Evolutionary conservation across 2,113 vertebrate genomes (phyloP), one percentile per base, ranked within the genome.

Genomic region (Terrapene triunguis): DNA sequence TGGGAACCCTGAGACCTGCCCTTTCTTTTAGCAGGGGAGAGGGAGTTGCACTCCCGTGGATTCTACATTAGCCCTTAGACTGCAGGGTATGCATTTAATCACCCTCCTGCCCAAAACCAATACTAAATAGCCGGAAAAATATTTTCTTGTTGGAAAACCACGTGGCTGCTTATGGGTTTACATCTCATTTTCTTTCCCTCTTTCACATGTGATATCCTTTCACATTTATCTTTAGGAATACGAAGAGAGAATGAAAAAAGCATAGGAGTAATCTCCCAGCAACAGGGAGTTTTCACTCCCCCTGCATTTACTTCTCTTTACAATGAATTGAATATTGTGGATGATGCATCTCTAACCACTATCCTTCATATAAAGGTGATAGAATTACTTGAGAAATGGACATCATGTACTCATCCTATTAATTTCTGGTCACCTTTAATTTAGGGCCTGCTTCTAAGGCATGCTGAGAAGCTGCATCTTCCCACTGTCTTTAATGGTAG

Each of bases 351-450:
- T 2, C 27, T 86, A 44, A 27, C 50, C 29, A 59, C 5, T 80
- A n/a, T 1, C 0, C 35, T 69, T 69, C 35, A 16, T 19, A 69
- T 69, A 69, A n/a, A 69, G 59, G 74, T 48, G 5, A 27, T 65
- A 35, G 22, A 16, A 48, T 72, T 47, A 35, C 27, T 22, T 76
- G 51, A 16, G 38, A 85, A 78, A 72, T 74, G 8, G 4, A 8
- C 90, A 51, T n/a, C 2, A 0, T 42, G 48, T 7, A 27, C 25
- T 57, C 88, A 80, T 53, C 5, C 35, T n/a, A 35, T 6, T 0
- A 0, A 6, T 8, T 0, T 81, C 4, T 69, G 21, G 10, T 44
- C 0, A 5, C 32, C 83, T 42, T 80, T 87, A 5, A 25, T 19
- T 24, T 9, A 51, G 8, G 5, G 2, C 22, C 48, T 78, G 4